Percentiles rank a stretch among this genome's conserved stretches.
phyloP scores from a whole-genome alignment of 2,797 vertebrate species.

The Acrossocheilus wenchowensis region DNA sequence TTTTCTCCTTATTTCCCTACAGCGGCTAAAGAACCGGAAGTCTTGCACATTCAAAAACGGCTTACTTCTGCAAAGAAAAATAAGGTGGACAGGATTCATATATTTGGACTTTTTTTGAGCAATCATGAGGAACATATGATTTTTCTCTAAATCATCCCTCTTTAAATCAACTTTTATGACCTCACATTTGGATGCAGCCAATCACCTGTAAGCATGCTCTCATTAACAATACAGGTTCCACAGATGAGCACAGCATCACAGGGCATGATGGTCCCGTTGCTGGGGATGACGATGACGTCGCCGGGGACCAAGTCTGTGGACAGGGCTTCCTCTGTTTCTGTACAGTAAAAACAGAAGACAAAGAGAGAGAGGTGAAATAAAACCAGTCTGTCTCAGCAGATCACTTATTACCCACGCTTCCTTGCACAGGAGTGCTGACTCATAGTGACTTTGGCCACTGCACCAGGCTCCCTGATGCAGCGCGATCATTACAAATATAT shows the following conservation, averaged over 20 bases:
- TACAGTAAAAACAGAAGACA: conserved; percentile 22
- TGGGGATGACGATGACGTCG: conserved; percentile 92
- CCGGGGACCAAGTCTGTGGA: conserved; percentile 97
- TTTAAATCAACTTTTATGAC: neutral
- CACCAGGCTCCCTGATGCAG: conserved; percentile 26
- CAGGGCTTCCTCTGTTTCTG: conserved; percentile 92
- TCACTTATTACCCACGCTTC: conserved; percentile 62
- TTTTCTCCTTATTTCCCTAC: neutral
- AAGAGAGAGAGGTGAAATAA: conserved; percentile 4
- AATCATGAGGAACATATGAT: neutral
- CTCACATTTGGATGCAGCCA: neutral
- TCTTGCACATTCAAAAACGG: neutral
- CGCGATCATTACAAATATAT: neutral
- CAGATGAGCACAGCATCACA: conserved; percentile 95
- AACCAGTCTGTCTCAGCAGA: conserved; percentile 60
- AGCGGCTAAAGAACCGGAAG: neutral
- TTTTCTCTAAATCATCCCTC: neutral
- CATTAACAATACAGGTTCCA: conserved; percentile 98
- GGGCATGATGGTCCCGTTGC: conserved; percentile 95
- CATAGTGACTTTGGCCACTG: conserved; percentile 56
- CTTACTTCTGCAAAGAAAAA: neutral
- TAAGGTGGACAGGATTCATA: neutral
- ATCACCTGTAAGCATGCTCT: conserved; percentile 99
- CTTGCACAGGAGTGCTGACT: conserved; percentile 60
- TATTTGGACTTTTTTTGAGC: neutral